Conservation (phyloP, 2,113 vertebrate species). For the Verasper variegatus region DNA sequence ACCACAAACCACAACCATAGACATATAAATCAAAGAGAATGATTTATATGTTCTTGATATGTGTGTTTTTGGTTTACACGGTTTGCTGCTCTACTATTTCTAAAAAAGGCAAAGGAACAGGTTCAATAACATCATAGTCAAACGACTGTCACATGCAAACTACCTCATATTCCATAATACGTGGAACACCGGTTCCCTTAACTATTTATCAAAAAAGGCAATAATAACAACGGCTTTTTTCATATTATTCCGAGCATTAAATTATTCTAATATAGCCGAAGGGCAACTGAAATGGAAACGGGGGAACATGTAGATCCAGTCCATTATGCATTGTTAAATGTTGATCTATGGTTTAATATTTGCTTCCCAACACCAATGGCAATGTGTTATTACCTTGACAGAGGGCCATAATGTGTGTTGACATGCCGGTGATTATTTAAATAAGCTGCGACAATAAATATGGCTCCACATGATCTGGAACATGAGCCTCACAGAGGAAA, state of each 20-base stretch:
- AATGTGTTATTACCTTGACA: constrained; percentile 82
- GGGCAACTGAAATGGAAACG: constrained; percentile 78
- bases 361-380: constrained; percentile 78
- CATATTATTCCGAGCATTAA: constrained; percentile 75
- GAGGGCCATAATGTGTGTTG: constrained; percentile 73
- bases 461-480: constrained; percentile 50
- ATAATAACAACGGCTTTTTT: constrained; percentile 70
- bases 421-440: constrained; percentile 80
- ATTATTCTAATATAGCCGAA: constrained; percentile 80
- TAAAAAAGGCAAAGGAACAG: constrained; percentile 1
- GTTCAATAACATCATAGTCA: constrained; percentile 27
- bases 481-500: constrained; percentile 36
- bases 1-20: neutral
- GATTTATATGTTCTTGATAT: constrained; percentile 14
- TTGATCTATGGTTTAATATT: constrained; percentile 86
- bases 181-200: constrained; percentile 55
- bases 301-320: constrained; percentile 78
- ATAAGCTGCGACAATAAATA: constrained; percentile 77
- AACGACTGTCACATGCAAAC: constrained; percentile 51
- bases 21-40: constrained; percentile 18
- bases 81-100: constrained; percentile 4
- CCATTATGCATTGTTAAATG: constrained; percentile 82
- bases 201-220: constrained; percentile 76
- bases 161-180: constrained; percentile 56
- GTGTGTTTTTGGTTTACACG: constrained; percentile 17